A percentile compares a stretch with the other conserved stretches of the same genome.
phyloP scores from a whole-genome alignment of 2,888 invertebrate species.

The Drosophila sordidula region DNA sequence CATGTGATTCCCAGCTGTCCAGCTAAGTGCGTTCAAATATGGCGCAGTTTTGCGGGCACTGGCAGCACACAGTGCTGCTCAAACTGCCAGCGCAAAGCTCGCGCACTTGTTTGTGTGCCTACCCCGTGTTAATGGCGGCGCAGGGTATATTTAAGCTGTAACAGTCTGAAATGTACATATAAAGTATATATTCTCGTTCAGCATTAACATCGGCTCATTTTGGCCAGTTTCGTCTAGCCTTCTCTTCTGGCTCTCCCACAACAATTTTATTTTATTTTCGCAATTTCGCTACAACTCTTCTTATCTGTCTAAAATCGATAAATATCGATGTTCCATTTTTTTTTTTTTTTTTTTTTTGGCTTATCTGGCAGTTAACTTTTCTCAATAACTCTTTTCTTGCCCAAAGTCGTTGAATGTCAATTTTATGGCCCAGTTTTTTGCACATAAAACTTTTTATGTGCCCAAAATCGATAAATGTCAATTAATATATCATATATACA shows the following conservation, averaged over 20 bases:
- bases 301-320: neutral
- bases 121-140: neutral
- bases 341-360: too few species aligned
- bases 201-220: too few species aligned
- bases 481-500: too few species aligned
- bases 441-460: neutral
- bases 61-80: slow-evolving; percentile 14
- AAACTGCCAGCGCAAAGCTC: slow-evolving; percentile 28
- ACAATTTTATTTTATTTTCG: too few species aligned
- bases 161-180: neutral
- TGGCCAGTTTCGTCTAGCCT: too few species aligned
- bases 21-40: slow-evolving; percentile 6
- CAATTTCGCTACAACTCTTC: neutral
- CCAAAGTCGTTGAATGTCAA: neutral
- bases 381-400: neutral
- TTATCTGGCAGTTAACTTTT: too few species aligned
- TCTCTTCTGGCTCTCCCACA: too few species aligned
- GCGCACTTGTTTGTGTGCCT: neutral
- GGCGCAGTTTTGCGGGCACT: slow-evolving; percentile 21
- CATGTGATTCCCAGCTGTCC: slow-evolving; percentile 1
- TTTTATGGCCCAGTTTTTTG: neutral
- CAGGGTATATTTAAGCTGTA: neutral
- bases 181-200: neutral
- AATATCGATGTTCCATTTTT: too few species aligned
- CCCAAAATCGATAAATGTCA: neutral